Evolutionary conservation across 2,113 vertebrate species (phyloP).

Genomic region (Indicator indicator): DNA sequence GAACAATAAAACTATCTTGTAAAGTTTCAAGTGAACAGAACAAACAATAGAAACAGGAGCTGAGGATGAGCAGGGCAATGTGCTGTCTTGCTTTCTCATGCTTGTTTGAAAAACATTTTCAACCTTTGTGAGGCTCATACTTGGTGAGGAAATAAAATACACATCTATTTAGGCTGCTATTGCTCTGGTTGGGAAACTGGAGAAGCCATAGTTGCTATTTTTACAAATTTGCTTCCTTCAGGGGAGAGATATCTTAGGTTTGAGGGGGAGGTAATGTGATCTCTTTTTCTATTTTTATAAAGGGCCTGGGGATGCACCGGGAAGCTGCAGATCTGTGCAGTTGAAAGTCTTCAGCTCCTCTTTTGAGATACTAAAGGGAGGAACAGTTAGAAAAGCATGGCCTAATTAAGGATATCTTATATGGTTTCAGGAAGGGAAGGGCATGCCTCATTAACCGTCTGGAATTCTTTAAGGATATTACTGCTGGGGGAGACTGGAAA

Average conservation of each 20-base stretch:
- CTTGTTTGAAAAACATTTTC: conserved; percentile 33
- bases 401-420: conserved; percentile 78
- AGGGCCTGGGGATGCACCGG: conserved; percentile 61
- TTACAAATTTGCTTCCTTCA: conserved; percentile 64
- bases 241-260: conserved; percentile 48
- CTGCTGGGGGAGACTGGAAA: conserved; percentile 46
- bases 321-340: conserved; percentile 60
- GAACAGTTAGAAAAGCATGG: conserved; percentile 68
- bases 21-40: conserved; percentile 28
- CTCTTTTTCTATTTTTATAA: conserved; percentile 71
- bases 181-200: conserved; percentile 49
- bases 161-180: conserved; percentile 6
- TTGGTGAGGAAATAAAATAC: conserved; percentile 46
- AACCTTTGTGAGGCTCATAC: neutral
- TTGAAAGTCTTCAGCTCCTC: conserved; percentile 61
- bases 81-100: neutral
- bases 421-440: conserved; percentile 71
- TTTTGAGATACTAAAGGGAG: conserved; percentile 64
- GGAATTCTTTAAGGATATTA: conserved; percentile 73
- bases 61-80: neutral
- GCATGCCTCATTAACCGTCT: conserved; percentile 71
- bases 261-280: conserved; percentile 60
- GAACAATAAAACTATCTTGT: neutral
- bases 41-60: neutral
- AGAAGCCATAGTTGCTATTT: conserved; percentile 59